Conservation (phyloP, 2,797 vertebrate genomes). For the Natrix natrix region DNA sequence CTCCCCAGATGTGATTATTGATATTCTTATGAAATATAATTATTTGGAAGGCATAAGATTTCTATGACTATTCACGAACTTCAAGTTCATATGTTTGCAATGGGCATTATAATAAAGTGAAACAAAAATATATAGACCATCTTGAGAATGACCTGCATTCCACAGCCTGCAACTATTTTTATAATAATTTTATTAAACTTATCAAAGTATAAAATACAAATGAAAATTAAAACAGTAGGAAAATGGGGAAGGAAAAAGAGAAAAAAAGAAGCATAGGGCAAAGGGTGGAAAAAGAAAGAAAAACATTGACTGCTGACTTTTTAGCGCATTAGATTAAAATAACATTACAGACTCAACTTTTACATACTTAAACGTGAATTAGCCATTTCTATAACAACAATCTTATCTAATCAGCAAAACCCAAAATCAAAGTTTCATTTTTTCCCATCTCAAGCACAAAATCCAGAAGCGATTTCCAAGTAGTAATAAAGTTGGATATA, state of each 20-base stretch:
- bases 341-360: no score
- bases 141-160: neutral
- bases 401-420: no score
- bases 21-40: neutral
- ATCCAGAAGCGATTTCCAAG: no score
- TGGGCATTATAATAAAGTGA: neutral
- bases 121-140: neutral
- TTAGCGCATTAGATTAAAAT: no score
- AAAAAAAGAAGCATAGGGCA: no score
- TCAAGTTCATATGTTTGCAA: neutral
- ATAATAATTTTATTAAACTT: neutral
- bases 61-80: neutral
- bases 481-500: no score
- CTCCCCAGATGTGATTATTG: neutral
- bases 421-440: no score
- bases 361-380: no score
- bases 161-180: neutral
- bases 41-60: neutral
- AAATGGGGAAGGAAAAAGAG: neutral
- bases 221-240: neutral
- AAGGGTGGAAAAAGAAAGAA: no score
- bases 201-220: neutral
- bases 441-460: no score
- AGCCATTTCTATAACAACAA: no score
- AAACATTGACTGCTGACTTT: neutral